Conservation (phyloP, 1,140 invertebrate genomes). For the Nasonia longicornis region DNA sequence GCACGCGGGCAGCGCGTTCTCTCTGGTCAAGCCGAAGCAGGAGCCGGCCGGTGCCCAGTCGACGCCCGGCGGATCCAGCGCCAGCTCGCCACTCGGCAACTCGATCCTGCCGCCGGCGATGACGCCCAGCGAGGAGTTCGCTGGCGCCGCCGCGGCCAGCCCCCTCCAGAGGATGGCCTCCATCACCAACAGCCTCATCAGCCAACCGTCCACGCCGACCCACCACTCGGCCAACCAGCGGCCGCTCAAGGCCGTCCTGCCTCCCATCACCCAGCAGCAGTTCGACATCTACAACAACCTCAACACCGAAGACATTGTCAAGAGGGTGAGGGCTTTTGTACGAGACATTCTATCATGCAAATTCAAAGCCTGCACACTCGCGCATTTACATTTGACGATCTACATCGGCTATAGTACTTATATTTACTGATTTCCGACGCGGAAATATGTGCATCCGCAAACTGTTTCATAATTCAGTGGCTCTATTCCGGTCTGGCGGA, state of each 20-base stretch:
- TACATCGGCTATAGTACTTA: too few species aligned
- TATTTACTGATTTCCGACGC: too few species aligned
- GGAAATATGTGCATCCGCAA: too few species aligned
- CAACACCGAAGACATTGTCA: constrained; percentile 98
- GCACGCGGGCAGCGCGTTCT: constrained; percentile 87
- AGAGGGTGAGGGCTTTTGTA: constrained; percentile 75
- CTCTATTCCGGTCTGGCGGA: too few species aligned
- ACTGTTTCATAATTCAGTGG: too few species aligned
- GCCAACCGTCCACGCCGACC: constrained; percentile 87
- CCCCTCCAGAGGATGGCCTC: constrained; percentile 97
- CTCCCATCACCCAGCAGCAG: constrained; percentile 98
- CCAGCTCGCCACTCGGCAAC: constrained; percentile 84
- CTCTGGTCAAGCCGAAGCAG: constrained; percentile 83
- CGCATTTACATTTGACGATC: too few species aligned
- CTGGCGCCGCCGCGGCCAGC: constrained; percentile 83
- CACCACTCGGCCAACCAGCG: constrained; percentile 85
- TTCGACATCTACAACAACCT: constrained; percentile 98
- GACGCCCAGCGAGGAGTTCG: constrained; percentile 82
- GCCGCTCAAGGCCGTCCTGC: constrained; percentile 94
- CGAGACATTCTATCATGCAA: constrained; percentile 12
- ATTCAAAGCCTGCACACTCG: background rate
- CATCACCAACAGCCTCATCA: constrained; percentile 95
- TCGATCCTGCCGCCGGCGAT: constrained; percentile 84
- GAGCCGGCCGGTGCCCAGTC: constrained; percentile 80
- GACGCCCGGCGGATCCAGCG: constrained; percentile 73